phyloP scores from a whole-genome alignment of 2,888 invertebrate species.

The Rhyacophila evoluta region DNA sequence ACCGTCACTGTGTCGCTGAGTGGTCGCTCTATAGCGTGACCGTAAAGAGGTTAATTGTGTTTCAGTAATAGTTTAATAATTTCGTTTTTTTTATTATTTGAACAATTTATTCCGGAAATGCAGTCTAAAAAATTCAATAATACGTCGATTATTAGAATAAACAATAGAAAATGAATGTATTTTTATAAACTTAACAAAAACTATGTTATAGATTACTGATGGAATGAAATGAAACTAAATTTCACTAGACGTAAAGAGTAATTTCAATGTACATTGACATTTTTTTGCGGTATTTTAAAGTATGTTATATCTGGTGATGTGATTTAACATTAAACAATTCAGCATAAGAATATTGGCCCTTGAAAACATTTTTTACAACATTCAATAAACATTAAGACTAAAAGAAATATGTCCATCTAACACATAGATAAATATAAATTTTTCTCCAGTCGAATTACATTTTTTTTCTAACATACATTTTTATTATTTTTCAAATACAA shows the following conservation, averaged over 20 bases:
- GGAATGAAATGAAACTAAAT: background rate
- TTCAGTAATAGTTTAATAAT: too few species aligned
- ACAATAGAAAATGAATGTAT: too few species aligned
- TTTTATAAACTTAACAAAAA: too few species aligned
- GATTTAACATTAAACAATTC: slow-evolving; percentile 18
- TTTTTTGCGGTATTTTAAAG: background rate
- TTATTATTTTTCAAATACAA: background rate
- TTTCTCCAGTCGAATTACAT: background rate
- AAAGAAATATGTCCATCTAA: slow-evolving; percentile 10
- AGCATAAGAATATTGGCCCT: slow-evolving; percentile 52
- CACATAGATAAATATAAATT: background rate
- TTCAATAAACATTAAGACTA: slow-evolving; percentile 7
- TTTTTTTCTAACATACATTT: background rate
- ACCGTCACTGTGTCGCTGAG: too few species aligned
- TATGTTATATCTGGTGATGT: background rate
- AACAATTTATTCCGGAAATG: too few species aligned
- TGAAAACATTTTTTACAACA: slow-evolving; percentile 26
- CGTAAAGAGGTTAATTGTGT: too few species aligned
- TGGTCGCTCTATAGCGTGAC: too few species aligned
- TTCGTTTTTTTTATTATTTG: too few species aligned
- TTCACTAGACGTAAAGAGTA: background rate
- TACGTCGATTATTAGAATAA: too few species aligned
- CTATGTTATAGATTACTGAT: background rate
- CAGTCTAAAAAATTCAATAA: too few species aligned
- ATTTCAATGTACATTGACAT: background rate